Conservation (phyloP, 23 tunicate genomes). For the Trididemnum nubilum region DNA sequence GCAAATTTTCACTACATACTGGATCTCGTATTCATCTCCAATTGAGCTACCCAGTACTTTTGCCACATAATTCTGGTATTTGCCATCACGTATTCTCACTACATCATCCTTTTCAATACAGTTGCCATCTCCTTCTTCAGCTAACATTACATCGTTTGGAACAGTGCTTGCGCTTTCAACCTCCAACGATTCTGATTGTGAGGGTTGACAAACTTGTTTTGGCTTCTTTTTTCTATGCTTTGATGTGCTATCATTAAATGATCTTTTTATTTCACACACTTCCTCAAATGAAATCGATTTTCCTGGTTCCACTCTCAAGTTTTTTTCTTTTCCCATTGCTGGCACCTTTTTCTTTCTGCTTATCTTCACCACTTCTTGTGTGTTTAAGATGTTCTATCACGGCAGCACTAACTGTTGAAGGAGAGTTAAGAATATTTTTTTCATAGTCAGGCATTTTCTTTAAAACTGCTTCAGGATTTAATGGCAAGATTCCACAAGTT, state of each 20-base stretch:
- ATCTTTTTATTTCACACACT: background rate
- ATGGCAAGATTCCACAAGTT: conserved; percentile 5
- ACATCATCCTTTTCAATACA: background rate
- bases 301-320: background rate
- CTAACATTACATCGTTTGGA: background rate
- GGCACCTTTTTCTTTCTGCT: background rate
- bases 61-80: background rate
- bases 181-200: background rate
- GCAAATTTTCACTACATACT: background rate
- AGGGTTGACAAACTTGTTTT: too few relatives aligned
- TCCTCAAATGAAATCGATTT: background rate
- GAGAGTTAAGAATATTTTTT: background rate
- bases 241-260: too few relatives aligned
- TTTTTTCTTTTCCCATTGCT: background rate
- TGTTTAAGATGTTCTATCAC: background rate
- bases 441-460: conserved; percentile 6
- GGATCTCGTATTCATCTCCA: background rate
- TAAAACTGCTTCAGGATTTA: conserved; percentile 3
- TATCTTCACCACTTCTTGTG: background rate
- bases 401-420: background rate
- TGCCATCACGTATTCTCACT: background rate
- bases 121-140: background rate
- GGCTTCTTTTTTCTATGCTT: too few relatives aligned
- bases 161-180: background rate
- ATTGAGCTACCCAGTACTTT: background rate